Evolutionary conservation across 2,888 invertebrate species (phyloP).

Genomic region (Lamellibrachia satsuma): DNA sequence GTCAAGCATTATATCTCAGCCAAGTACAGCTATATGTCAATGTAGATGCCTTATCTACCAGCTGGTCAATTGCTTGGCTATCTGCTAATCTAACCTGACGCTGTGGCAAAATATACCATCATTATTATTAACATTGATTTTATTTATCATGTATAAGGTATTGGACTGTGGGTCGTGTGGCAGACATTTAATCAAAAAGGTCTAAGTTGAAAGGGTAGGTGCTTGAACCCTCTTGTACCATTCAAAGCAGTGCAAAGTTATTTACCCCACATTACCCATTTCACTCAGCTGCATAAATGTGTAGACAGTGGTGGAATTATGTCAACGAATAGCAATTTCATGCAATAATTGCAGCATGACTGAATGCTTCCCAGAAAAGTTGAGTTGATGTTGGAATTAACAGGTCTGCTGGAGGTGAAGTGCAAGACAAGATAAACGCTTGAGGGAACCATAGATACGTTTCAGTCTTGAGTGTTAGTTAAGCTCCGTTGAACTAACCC

Average conservation of each 20-base stretch:
- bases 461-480: too few relatives aligned
- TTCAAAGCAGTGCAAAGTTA: not conserved
- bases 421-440: too few relatives aligned
- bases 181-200: too few relatives aligned
- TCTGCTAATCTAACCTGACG: not conserved
- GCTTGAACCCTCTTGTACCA: not conserved
- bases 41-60: not conserved
- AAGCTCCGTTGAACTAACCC: too few relatives aligned
- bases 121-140: not conserved
- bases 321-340: not conserved
- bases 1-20: not conserved
- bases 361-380: not conserved
- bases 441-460: too few relatives aligned
- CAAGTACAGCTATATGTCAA: not conserved
- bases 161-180: not conserved
- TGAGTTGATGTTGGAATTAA: too few relatives aligned
- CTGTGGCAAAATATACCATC: not conserved
- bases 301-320: not conserved
- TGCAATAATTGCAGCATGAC: not conserved
- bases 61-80: not conserved
- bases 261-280: not conserved
- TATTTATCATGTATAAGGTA: not conserved
- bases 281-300: not conserved
- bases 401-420: too few relatives aligned
- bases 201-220: not conserved